Percentiles rank a stretch among this genome's conserved stretches.
Evolutionary conservation across 2,888 invertebrate species (phyloP).

Genomic region (Andrena bucephala): DNA sequence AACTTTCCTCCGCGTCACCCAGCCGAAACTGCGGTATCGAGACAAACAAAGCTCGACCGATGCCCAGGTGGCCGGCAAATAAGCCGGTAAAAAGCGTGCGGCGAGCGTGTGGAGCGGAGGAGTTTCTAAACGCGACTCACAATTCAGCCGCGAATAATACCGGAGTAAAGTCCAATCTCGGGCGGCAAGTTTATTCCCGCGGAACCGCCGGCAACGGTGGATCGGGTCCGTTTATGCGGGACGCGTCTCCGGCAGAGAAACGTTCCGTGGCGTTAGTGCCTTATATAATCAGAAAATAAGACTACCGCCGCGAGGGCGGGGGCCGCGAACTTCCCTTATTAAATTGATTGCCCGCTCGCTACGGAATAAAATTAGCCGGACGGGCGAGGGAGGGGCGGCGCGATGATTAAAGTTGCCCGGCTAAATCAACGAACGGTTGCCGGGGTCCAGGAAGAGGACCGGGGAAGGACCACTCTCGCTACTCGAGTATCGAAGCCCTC

Average conservation of each 20-base stretch:
- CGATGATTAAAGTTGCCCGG: constrained; percentile 52
- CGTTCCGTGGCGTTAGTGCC: constrained; percentile 1
- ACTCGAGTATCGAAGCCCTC: constrained; percentile 27
- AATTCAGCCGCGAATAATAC: constrained; percentile 30
- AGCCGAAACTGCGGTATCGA: no score
- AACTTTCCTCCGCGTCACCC: no score
- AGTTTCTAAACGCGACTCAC: not conserved
- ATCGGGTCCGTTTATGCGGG: constrained; percentile 28
- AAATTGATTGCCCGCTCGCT: constrained; percentile 42
- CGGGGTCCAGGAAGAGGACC: not conserved
- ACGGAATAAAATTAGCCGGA: constrained; percentile 52
- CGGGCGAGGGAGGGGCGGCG: not conserved
- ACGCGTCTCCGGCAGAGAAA: constrained; percentile 16
- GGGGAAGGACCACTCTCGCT: not conserved
- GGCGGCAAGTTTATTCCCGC: constrained; percentile 19
- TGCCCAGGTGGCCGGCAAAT: no score
- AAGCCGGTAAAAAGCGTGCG: no score
- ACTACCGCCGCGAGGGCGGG: not conserved
- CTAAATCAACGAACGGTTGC: constrained; percentile 48
- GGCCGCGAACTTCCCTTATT: constrained; percentile 41
- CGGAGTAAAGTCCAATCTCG: constrained; percentile 39
- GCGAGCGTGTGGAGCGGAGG: no score
- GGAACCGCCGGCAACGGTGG: constrained; percentile 5
- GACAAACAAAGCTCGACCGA: no score
- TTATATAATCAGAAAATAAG: constrained; percentile 50